Evolutionary conservation across 64 coral and sea anemone genomes (phyloP).

Genomic region (Montipora sp.): DNA sequence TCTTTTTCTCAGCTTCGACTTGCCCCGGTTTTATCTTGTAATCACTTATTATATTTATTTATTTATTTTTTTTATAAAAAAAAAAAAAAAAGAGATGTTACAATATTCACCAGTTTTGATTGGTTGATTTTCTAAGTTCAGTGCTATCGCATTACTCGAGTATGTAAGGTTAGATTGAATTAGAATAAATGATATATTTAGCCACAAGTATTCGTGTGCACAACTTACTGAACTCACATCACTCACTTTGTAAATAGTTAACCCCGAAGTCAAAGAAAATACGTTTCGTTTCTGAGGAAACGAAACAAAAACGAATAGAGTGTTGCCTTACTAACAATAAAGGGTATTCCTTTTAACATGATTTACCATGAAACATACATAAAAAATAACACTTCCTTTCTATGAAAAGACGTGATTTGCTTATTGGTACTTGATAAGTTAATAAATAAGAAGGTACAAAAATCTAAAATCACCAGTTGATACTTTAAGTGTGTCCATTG

Average conservation of each 20-base stretch:
- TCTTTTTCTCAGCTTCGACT: background rate
- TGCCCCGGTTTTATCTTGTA: background rate
- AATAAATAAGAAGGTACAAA: too few species aligned
- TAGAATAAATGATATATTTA: background rate
- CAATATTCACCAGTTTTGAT: background rate
- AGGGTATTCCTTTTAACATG: too few species aligned
- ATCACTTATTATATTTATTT: background rate
- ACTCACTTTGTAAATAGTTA: background rate
- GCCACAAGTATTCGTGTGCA: background rate
- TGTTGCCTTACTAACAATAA: too few species aligned
- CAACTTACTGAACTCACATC: background rate
- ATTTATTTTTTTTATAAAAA: background rate
- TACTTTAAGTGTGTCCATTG: too few species aligned
- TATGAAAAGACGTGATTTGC: too few species aligned
- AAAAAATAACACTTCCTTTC: too few species aligned
- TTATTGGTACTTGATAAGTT: too few species aligned
- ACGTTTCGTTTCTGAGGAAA: too few species aligned
- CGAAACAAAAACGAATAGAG: too few species aligned
- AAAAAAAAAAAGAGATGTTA: background rate
- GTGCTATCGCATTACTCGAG: background rate
- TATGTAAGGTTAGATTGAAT: background rate
- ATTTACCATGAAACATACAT: too few species aligned
- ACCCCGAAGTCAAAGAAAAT: too few species aligned
- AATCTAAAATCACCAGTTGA: too few species aligned
- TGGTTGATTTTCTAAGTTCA: background rate